Percentiles rank a stretch among this genome's conserved stretches.
phyloP scores from a whole-genome alignment of 2,797 vertebrate species.

The Chiloscyllium punctatum region DNA sequence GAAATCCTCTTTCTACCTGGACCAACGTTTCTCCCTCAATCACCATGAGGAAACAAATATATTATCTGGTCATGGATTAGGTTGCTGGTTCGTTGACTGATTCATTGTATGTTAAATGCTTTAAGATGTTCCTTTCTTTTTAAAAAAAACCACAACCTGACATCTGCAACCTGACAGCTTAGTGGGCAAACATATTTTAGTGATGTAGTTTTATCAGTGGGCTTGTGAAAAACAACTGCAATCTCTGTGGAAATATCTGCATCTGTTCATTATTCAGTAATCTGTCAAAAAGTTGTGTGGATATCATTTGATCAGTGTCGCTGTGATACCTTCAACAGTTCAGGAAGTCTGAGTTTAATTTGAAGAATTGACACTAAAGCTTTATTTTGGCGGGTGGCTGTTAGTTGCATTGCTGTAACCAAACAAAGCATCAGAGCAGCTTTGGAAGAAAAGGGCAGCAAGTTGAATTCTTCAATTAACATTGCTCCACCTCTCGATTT shows the following conservation, averaged over 20 bases:
- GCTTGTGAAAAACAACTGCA: no score
- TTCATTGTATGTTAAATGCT: not conserved
- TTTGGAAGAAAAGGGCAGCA: not conserved
- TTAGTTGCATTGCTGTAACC: not conserved
- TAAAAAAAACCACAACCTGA: not conserved
- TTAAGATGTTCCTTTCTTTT: not conserved
- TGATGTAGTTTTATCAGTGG: not conserved
- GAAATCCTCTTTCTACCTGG: not conserved
- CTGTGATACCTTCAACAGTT: not conserved
- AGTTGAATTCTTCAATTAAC: not conserved
- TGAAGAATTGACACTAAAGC: not conserved
- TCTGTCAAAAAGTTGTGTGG: not conserved
- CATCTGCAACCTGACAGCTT: not conserved
- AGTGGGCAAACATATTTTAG: not conserved
- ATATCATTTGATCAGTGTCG: not conserved
- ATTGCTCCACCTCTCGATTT: not conserved
- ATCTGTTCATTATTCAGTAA: not conserved
- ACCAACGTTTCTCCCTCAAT: not conserved
- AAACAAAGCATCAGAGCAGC: not conserved
- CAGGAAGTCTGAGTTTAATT: not conserved
- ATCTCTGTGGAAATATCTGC: no score
- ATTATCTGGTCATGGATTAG: not conserved
- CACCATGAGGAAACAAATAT: not conserved
- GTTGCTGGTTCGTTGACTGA: not conserved
- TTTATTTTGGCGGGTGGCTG: not conserved